Evolutionary conservation across 2,888 invertebrate species (phyloP), one percentile per base, ranked within the genome.

Genomic region (Morpho achilles): DNA sequence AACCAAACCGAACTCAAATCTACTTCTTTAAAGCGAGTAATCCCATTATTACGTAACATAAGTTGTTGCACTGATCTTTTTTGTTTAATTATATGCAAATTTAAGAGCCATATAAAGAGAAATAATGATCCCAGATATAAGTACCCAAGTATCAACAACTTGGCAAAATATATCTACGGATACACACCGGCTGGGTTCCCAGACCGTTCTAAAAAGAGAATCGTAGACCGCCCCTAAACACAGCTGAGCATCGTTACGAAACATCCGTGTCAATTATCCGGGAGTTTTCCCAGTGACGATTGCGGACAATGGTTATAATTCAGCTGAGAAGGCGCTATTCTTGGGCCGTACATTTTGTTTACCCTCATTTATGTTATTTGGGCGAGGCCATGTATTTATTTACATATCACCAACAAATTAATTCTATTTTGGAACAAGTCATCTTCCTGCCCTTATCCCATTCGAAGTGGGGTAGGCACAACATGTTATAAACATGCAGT

Each of bases 261-360:
- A 78, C 80, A 84, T 82, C 79, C 76, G 76, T 82, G 85, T 85
- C 86, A 86, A 86, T 86, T 87, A 86, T 83, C 80, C 77, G 73
- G 74, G 84, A 80, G 80, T 83, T 86, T 83, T 76, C 79, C 16
- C 79, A 46, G 71, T 79, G 77, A 82, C 83, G 83, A 82, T 84
- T 84, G 80, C 79, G 77, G 74, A 70, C 80, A 77, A 84, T 79
- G 80, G 77, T 77, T 74, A 82, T 82, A 80, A 82, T 86, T 87
- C 84, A 80, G 74, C 71, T 75, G 72, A 72, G 58, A 69, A 72
- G 75, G 69, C 70, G 69, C 74, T 43, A 71, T 69, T 73, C 73
- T 73, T 74, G 74, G 79, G 77, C 78, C 73, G 70, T 67, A 78
- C 73, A 69, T 67, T 74, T 69, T 80, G 22, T 16, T 76, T 48